Base-by-base conservation (phyloP, 2,888 invertebrate genomes). In the Drosophila borealis region DNA sequence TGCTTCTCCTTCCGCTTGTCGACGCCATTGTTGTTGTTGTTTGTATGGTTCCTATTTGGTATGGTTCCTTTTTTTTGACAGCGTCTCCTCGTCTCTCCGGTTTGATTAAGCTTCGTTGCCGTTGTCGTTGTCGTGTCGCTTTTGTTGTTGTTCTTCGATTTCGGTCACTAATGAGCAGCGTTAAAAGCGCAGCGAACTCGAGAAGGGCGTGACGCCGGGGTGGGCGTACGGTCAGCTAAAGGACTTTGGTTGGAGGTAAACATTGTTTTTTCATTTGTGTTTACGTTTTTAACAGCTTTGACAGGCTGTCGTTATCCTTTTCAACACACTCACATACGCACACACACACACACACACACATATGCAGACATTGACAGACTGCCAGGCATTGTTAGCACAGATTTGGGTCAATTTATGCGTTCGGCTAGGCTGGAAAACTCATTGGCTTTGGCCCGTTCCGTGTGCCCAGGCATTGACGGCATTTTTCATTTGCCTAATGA, bases 401-500 rank as follows among this genome's bases (percentile, higher is more conserved):
- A 85, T 85, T 88, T 88, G 67, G 89, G 89, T 86, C 85, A 86
- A 76, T 85, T 76, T 85, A 76, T 70, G 74, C 61, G 66, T 60
- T 65, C 42, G 55, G 48, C 63, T 51, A 45, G 54, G 37, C 42
- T 21, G 48, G 25, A 45, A 37, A 67, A 48, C 66, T 60, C 62
- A 68, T 70, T 72, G 59, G 65, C 55, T 67, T 44, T 57, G 29
- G 42, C 49, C 56, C 36, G 51, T 63, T 62, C 14, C 48, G 48
- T 49, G 46, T 63, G 62, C 48, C 49, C 44, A 71, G 63, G 80
- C 80, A 83, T 81, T 88, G 89, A 84, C 90, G 80, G 82, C 72
- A 83, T 85, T 90, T 88, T 81, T 90, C 89, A 91, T 90, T 91
- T 90, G 86, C 89, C 83, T 90, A 90, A 90, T 90, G 90, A 91